These are phyloP conservation scores for Natator depressus DNA, from an alignment of 2,113 vertebrate species.

Conservation along the genomic window DNA sequence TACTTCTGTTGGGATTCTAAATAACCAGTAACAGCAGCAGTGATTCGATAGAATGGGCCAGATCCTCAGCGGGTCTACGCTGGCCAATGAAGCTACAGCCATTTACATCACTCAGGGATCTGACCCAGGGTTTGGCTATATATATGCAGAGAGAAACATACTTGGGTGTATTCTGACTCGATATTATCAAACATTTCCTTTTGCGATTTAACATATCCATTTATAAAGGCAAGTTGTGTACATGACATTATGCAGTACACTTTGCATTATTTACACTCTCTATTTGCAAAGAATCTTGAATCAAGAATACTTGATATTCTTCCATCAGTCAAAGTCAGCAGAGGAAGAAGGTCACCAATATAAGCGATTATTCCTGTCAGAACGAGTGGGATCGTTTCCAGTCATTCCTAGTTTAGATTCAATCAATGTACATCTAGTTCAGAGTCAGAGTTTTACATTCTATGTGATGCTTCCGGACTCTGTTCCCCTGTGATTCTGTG, in stretches of 20 bases:
- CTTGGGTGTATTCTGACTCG: neutral
- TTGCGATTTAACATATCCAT: neutral
- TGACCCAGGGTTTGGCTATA: neutral
- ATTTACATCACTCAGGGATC: neutral
- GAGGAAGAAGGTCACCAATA: constrained; percentile 3
- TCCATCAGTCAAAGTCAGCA: constrained; percentile 11
- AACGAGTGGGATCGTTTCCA: constrained; percentile 38
- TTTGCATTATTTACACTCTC: neutral
- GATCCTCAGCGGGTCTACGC: neutral
- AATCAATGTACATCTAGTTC: constrained; percentile 15
- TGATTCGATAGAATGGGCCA: neutral
- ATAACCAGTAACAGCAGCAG: neutral
- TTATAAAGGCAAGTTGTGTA: neutral
- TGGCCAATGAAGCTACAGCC: neutral
- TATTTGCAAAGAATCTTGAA: neutral
- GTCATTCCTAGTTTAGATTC: constrained; percentile 31
- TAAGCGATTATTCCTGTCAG: constrained; percentile 42
- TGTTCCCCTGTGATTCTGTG: neutral
- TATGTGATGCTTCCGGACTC: neutral
- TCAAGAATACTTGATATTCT: neutral
- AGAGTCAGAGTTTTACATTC: neutral
- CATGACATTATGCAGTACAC: neutral
- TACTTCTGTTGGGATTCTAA: neutral
- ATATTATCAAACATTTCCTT: constrained; percentile 9
- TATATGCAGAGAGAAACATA: neutral